phyloP scores from a whole-genome alignment of 1,140 invertebrate genomes.

The Zaprionus taronus region DNA sequence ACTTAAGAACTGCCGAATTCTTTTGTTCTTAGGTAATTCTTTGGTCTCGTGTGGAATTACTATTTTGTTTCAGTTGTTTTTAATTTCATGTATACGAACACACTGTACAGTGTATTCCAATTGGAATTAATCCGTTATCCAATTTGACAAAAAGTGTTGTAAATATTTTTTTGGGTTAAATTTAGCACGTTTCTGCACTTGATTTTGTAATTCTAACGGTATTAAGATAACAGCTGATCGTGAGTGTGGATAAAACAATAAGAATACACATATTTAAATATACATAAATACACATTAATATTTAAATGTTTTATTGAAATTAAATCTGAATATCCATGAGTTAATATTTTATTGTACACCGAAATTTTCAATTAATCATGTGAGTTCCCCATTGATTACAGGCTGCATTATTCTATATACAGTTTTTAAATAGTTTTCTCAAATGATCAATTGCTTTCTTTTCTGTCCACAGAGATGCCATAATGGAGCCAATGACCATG shows the following conservation, averaged over 20 bases:
- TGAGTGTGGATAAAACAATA: background rate
- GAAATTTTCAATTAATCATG: too few relatives aligned
- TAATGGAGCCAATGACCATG: slow-evolving; percentile 91
- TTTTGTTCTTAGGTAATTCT: too few relatives aligned
- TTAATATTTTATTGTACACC: too few relatives aligned
- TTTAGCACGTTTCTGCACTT: background rate
- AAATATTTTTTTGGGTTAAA: background rate
- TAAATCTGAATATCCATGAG: too few relatives aligned
- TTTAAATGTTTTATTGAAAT: too few relatives aligned
- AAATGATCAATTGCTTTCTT: slow-evolving; percentile 4
- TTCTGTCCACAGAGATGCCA: slow-evolving; percentile 75
- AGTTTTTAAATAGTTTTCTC: background rate
- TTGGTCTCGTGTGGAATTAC: too few relatives aligned
- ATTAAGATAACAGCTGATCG: background rate
- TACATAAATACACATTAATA: too few relatives aligned
- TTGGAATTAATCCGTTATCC: background rate
- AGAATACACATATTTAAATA: too few relatives aligned
- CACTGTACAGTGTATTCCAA: too few relatives aligned
- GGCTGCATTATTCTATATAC: background rate
- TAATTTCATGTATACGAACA: too few relatives aligned
- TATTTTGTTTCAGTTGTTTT: too few relatives aligned
- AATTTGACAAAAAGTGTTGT: background rate
- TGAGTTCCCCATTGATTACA: too few relatives aligned
- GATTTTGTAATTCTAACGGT: background rate
- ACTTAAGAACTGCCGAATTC: background rate